phyloP scores from a whole-genome alignment of 2,888 invertebrate genomes.

The Tetanocera ferruginea region DNA sequence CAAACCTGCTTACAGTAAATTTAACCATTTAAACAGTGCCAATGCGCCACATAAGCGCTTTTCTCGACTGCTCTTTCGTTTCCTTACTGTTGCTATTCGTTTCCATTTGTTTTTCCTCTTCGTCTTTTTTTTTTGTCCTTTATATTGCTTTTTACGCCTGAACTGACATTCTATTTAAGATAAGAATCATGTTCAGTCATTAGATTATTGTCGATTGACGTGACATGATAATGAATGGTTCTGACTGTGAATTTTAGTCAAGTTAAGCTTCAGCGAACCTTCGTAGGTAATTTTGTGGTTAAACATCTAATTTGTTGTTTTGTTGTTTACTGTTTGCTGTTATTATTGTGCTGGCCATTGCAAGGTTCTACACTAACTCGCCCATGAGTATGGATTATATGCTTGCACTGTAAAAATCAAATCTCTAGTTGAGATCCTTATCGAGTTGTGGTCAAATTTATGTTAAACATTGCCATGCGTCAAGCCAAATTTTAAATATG shows the following conservation, averaged over 20 bases:
- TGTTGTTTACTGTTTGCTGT: background rate
- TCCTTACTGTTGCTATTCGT: slow-evolving; percentile 19
- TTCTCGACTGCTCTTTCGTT: slow-evolving; percentile 32
- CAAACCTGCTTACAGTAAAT: slow-evolving; percentile 56
- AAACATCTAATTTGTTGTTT: slow-evolving; percentile 21
- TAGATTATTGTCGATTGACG: slow-evolving; percentile 65
- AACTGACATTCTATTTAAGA: slow-evolving; percentile 58
- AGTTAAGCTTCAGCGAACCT: background rate
- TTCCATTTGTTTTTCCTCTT: slow-evolving; percentile 14
- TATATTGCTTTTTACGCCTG: slow-evolving; percentile 43
- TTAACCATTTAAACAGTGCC: slow-evolving; percentile 57
- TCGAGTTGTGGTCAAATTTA: too few species aligned
- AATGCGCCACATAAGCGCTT: slow-evolving; percentile 59
- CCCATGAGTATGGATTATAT: too few species aligned
- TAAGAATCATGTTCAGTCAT: slow-evolving; percentile 65
- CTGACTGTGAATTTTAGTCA: background rate
- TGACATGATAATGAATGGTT: slow-evolving; percentile 63
- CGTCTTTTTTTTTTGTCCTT: slow-evolving; percentile 8
- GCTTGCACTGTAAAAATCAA: too few species aligned
- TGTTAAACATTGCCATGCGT: too few species aligned
- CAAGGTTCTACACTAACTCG: too few species aligned
- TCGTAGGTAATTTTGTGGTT: slow-evolving; percentile 17
- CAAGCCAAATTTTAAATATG: too few species aligned
- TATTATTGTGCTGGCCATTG: background rate
- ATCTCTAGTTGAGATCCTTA: too few species aligned